Conservation (phyloP, 2,113 vertebrate species). For the Lycaon pictus region DNA sequence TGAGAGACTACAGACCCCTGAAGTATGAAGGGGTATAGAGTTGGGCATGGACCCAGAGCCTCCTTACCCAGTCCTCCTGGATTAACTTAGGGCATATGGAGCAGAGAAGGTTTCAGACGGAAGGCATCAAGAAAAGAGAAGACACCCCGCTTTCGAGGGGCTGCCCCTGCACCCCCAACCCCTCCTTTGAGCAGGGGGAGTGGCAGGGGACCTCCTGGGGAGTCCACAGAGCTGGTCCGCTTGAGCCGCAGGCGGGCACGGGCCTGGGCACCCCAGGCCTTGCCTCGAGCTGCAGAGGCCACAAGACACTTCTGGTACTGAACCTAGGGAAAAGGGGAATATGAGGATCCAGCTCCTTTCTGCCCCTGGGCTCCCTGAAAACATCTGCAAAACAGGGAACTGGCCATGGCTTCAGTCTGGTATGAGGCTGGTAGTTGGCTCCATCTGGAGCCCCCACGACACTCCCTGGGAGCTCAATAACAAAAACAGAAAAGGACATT, state of each 20-base stretch:
- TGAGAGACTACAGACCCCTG: slow-evolving; percentile 54
- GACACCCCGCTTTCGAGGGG: slow-evolving; percentile 90
- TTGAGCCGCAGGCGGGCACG: slow-evolving; percentile 88
- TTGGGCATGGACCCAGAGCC: slow-evolving; percentile 9
- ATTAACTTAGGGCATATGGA: slow-evolving; percentile 86
- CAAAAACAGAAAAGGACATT: slow-evolving; percentile 41
- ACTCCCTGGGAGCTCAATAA: slow-evolving; percentile 35
- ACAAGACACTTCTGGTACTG: slow-evolving; percentile 98
- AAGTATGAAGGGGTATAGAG: not conserved
- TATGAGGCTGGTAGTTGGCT: not conserved
- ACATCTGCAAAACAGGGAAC: slow-evolving; percentile 21
- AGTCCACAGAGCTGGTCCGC: slow-evolving; percentile 90
- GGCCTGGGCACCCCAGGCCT: slow-evolving; percentile 86
- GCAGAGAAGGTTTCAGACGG: slow-evolving; percentile 90
- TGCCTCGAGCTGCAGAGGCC: slow-evolving; percentile 91
- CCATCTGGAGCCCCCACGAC: not conserved
- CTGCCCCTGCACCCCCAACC: slow-evolving; percentile 76
- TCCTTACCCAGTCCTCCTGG: slow-evolving; percentile 25
- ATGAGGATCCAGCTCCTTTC: slow-evolving; percentile 54
- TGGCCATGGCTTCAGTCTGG: not conserved
- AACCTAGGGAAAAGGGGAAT: slow-evolving; percentile 87
- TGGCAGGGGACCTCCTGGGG: slow-evolving; percentile 83
- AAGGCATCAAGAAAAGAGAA: slow-evolving; percentile 94
- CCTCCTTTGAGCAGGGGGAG: slow-evolving; percentile 83
- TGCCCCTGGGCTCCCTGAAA: slow-evolving; percentile 8